phyloP scores from a whole-genome alignment of 2,888 invertebrate genomes.

The Drosophila lutescens region DNA sequence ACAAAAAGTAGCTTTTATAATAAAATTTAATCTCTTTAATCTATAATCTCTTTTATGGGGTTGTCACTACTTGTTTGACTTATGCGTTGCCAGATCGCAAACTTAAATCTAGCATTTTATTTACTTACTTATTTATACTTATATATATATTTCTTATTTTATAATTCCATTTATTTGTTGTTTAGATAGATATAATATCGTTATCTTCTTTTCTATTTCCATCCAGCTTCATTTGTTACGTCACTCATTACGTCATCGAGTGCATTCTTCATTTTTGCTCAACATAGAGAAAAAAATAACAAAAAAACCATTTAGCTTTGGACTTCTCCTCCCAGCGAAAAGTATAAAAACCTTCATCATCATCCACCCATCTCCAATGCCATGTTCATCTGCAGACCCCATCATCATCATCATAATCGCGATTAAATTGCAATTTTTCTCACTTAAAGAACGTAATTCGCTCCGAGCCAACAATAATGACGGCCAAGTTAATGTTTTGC shows the following conservation, averaged over 20 bases:
- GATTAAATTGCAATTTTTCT: conserved; percentile 81
- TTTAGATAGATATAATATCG: too few relatives aligned
- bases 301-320: background rate
- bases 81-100: too few relatives aligned
- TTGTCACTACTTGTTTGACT: too few relatives aligned
- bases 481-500: conserved; percentile 54
- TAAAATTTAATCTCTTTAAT: too few relatives aligned
- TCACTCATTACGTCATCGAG: conserved; percentile 13
- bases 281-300: background rate
- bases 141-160: too few relatives aligned
- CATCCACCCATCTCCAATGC: conserved; percentile 1
- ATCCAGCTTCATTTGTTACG: background rate
- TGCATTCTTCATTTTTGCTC: conserved; percentile 3
- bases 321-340: background rate
- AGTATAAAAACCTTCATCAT: background rate
- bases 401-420: conserved; percentile 57
- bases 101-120: too few relatives aligned
- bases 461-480: conserved; percentile 43
- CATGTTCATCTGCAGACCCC: conserved; percentile 14
- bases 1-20: background rate
- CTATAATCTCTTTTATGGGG: too few relatives aligned
- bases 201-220: background rate
- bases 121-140: too few relatives aligned
- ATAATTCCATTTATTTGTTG: too few relatives aligned
- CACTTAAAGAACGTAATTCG: conserved; percentile 61